A percentile compares a stretch with the other conserved stretches of the same genome.
Conservation (phyloP, 2,888 invertebrate species). For the Hypsopygia costalis region DNA sequence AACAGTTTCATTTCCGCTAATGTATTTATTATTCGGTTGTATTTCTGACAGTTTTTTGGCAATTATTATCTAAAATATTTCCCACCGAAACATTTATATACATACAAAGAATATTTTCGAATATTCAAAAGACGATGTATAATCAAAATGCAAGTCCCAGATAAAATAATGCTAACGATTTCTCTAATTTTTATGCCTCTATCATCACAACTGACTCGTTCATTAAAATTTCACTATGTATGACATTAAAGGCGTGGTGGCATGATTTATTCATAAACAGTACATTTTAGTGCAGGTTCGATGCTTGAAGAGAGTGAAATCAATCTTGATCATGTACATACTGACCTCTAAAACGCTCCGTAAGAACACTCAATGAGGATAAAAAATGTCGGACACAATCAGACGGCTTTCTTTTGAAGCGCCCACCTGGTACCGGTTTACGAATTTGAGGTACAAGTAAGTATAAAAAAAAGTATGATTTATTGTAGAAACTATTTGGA, state of each 20-base stretch:
- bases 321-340: conserved; percentile 16
- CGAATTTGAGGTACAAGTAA: not conserved
- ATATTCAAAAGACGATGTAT: too few relatives aligned
- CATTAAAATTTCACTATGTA: too few relatives aligned
- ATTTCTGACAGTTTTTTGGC: too few relatives aligned
- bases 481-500: too few relatives aligned
- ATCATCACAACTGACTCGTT: conserved; percentile 10
- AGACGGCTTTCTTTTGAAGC: conserved; percentile 5
- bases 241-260: conserved; percentile 10
- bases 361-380: not conserved
- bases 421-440: conserved; percentile 4
- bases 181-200: too few relatives aligned
- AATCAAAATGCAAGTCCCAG: too few relatives aligned
- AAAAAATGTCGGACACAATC: conserved; percentile 1
- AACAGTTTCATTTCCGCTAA: too few relatives aligned
- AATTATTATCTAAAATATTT: too few relatives aligned
- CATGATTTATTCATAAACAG: conserved; percentile 17
- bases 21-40: too few relatives aligned
- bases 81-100: too few relatives aligned
- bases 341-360: conserved; percentile 10
- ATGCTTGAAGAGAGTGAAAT: conserved; percentile 11
- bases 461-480: not conserved
- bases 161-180: too few relatives aligned
- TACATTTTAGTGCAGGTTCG: conserved; percentile 1
- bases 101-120: too few relatives aligned